Conservation (phyloP, 1,140 invertebrate genomes). For the Yoshiicerus persimilis region DNA sequence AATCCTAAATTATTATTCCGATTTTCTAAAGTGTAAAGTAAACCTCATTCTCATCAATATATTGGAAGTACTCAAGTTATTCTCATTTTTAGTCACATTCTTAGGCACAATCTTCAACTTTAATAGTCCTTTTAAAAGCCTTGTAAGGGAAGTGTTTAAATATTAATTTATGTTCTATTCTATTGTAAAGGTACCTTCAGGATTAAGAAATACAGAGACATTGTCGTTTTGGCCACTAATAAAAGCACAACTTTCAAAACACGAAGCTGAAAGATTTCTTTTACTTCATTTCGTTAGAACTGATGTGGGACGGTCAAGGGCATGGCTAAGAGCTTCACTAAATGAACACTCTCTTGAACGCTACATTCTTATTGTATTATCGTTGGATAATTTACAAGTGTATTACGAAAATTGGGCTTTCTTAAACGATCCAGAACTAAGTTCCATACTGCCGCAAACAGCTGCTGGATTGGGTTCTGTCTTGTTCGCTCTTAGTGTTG, state of each 20-base stretch:
- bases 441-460: slow-evolving; percentile 73
- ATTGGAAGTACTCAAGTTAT: no score
- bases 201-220: slow-evolving; percentile 25
- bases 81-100: no score
- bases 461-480: slow-evolving; percentile 81
- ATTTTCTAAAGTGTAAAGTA: no score
- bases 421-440: slow-evolving; percentile 72
- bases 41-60: no score
- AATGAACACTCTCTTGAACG: slow-evolving; percentile 88
- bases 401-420: slow-evolving; percentile 86
- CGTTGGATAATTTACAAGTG: slow-evolving; percentile 63
- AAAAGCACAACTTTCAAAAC: slow-evolving; percentile 67
- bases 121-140: no score
- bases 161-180: slow-evolving; percentile 34
- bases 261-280: slow-evolving; percentile 81
- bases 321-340: slow-evolving; percentile 80
- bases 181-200: slow-evolving; percentile 55
- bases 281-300: slow-evolving; percentile 77
- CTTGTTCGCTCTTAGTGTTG: slow-evolving; percentile 86
- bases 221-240: slow-evolving; percentile 39
- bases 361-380: slow-evolving; percentile 72
- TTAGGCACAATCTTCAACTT: no score
- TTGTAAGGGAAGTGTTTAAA: no score
- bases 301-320: slow-evolving; percentile 74
- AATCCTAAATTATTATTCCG: no score